Percentiles rank a stretch among this genome's conserved stretches.
These are phyloP conservation scores for Drosophila repleta DNA, from an alignment of 1,140 invertebrate species.

Conservation along the genomic window DNA sequence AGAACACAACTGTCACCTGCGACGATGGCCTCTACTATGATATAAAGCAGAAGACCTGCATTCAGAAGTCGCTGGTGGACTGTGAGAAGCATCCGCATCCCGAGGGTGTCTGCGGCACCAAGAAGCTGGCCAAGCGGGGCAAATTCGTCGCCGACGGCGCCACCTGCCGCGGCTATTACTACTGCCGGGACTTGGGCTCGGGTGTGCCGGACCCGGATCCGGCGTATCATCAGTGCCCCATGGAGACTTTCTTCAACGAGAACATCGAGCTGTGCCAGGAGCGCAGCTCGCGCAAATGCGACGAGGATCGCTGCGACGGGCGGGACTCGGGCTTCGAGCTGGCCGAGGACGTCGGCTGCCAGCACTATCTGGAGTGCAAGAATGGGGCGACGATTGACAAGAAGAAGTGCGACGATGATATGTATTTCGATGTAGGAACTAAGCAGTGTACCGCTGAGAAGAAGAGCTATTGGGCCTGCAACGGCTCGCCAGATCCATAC, in stretches of 20 bases:
- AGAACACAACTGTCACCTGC: conserved; percentile 23
- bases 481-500: neutral
- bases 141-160: conserved; percentile 64
- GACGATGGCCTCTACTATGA: conserved; percentile 50
- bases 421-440: conserved; percentile 37
- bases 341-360: conserved; percentile 51
- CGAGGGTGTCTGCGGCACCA: conserved; percentile 57
- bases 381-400: conserved; percentile 30
- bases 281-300: conserved; percentile 38
- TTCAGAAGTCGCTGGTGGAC: conserved; percentile 43
- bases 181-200: conserved; percentile 62
- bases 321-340: conserved; percentile 44
- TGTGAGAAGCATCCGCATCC: conserved; percentile 62
- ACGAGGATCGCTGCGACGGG: conserved; percentile 69
- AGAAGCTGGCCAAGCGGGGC: conserved; percentile 53
- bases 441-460: conserved; percentile 27
- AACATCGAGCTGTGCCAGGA: conserved; percentile 38
- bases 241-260: conserved; percentile 56
- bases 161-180: conserved; percentile 71
- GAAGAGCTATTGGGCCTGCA: conserved; percentile 9
- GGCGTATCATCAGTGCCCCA: conserved; percentile 37
- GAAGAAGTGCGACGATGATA: conserved; percentile 18
- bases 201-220: conserved; percentile 57
- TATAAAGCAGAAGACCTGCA: conserved; percentile 24
- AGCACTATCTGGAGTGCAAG: conserved; percentile 54